Evolutionary conservation across 2,888 invertebrate species (phyloP), one percentile per base, ranked within the genome.

Genomic region (Abrostola tripartita): DNA sequence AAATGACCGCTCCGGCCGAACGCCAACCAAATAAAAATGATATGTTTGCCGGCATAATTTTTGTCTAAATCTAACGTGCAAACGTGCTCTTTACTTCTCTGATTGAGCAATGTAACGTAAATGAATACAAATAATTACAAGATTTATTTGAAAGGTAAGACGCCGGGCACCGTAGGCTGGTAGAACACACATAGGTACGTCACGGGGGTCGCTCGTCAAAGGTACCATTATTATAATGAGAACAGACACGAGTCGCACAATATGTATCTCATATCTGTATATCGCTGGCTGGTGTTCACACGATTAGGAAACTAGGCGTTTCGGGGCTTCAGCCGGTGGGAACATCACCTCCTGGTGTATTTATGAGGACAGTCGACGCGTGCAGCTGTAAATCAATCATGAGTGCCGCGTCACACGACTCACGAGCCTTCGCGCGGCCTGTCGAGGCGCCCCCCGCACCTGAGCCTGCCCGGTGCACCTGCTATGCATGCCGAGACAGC

Each of bases 11-110:
- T 62, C 71, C 78, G 68, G 73, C 73, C 75, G 71, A 82, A 81
- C 70, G 82, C 74, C 81, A 80, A 75, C 83, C 81, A 82, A 84
- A 87, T 85, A 88, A 88, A 88, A 88, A 86, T 86, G 84, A 88
- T 86, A 84, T 85, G 84, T 85, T 80, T 75, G 72, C 67, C 52
- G 71, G 70, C 78, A 82, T 83, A 55, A 83, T 82, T 84, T 83
- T 78, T 78, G 68, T 79, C 65, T 68, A 75, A 79, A 82, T 81
- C 81, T 77, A 52, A 79, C 79, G 73, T 74, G 69, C 72, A 69
- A 77, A 73, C 65, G 71, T 68, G 68, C 70, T 78, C 81, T 82
- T 83, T 78, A 75, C 80, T 79, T 74, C 67, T 78, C 69, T 79
- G 81, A 81, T 83, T 78, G 81, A 81, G 77, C 77, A 52, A 14